Conservation (phyloP, 1,140 invertebrate genomes). For the Aphaenogaster rudis region DNA sequence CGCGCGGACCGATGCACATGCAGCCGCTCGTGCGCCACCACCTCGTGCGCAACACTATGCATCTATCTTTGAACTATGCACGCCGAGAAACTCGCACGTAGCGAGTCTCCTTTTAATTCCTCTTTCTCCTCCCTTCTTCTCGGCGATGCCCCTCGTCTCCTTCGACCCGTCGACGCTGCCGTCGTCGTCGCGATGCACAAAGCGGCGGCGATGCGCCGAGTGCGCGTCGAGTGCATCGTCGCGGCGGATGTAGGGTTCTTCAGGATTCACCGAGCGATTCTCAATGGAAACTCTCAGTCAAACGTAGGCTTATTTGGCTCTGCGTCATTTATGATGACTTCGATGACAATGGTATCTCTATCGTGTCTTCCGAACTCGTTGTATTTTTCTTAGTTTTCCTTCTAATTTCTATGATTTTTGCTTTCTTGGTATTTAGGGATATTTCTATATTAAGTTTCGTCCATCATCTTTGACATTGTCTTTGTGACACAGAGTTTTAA, state of each 20-base stretch:
- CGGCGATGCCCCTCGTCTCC: conserved; percentile 14
- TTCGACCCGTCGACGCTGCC: background rate
- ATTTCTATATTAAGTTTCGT: background rate
- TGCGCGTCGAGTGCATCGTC: conserved; percentile 15
- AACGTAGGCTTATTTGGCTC: background rate
- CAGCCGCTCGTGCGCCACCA: conserved; percentile 29
- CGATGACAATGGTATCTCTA: background rate
- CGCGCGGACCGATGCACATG: conserved; percentile 60
- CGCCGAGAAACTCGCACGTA: conserved; percentile 51
- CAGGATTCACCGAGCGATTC: conserved; percentile 27
- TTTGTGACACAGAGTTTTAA: background rate
- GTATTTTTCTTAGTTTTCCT: background rate
- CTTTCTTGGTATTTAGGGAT: background rate
- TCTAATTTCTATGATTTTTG: background rate
- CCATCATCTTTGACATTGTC: background rate
- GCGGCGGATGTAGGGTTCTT: conserved; percentile 39
- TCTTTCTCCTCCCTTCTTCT: background rate
- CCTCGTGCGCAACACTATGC: conserved; percentile 39
- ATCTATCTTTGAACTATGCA: conserved; percentile 78
- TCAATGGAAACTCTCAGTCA: conserved; percentile 5
- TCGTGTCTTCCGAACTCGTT: background rate
- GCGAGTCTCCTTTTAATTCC: conserved; percentile 24
- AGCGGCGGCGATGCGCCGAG: conserved; percentile 39
- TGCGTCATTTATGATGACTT: background rate
- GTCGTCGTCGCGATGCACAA: conserved; percentile 24